These are phyloP conservation scores for Athrips mouffetella DNA, from an alignment of 2,888 invertebrate genomes.

Conservation along the genomic window DNA sequence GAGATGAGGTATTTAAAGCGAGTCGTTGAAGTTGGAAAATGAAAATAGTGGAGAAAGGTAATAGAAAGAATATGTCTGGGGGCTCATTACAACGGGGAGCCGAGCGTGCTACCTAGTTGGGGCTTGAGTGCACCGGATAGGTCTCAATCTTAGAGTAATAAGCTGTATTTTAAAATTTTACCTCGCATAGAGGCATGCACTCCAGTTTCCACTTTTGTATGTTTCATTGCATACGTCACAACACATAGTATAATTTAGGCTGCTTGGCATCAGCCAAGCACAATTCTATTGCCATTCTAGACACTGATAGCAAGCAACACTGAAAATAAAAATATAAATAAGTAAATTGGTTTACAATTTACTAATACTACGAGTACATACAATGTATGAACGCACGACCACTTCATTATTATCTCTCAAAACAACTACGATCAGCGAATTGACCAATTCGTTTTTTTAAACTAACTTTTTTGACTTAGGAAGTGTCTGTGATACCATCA, in stretches of 20 bases:
- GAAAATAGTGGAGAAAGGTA: constrained; percentile 10
- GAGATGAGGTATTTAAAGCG: no score
- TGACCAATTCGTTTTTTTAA: not conserved
- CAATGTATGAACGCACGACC: no score
- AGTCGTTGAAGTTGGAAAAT: constrained; percentile 5
- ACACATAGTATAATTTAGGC: not conserved
- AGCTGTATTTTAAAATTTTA: constrained; percentile 8
- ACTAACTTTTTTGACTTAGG: not conserved
- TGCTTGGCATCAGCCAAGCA: no score
- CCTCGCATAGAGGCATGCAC: not conserved
- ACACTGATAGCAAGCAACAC: no score
- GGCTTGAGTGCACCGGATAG: constrained; percentile 11
- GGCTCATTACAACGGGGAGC: constrained; percentile 50
- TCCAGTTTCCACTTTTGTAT: not conserved
- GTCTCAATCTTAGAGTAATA: constrained; percentile 8
- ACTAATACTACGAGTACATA: no score
- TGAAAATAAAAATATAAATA: no score
- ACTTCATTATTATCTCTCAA: no score
- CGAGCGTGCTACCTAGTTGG: constrained; percentile 36
- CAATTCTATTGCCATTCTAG: no score
- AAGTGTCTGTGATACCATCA: not conserved
- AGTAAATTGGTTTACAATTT: no score
- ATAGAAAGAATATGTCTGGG: constrained; percentile 12
- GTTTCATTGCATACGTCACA: not conserved
- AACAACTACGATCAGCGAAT: not conserved